Base-by-base conservation (phyloP, 2,888 invertebrate species). In the Drosophila niveifrons region DNA sequence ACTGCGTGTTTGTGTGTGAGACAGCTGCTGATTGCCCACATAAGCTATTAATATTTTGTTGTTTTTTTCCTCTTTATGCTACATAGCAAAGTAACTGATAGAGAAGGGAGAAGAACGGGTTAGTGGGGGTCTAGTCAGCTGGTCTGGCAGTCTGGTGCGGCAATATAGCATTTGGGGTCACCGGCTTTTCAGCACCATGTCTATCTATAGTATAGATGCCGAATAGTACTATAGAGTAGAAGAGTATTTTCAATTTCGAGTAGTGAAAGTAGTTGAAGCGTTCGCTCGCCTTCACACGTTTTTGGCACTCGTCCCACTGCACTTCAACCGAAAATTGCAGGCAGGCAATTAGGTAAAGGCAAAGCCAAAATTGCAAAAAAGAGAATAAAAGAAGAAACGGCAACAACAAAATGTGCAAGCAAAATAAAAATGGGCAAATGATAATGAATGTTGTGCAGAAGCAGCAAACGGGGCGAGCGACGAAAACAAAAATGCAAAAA, bases 241-340 rank as follows among this genome's bases (percentile, higher is more conserved):
- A 10, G 0, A 52, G 18, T 41, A 34, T 13, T 17, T 29, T 15
- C 4, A 48, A n/a, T 44, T 39, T 55, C 48, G 43, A 62, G 64
- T 78, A 89, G 89, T 89, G 84, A 84, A 84, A 84, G 83, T 88
- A 68, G 59, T 44, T 64, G 34, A 73, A 48, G 52, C 66, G 46
- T 56, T 63, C 31, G 11, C 11, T 71, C 66, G 66, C 63, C 75
- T 73, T 72, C 70, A 48, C 79, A 78, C 66, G 51, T 68, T 75
- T 70, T 85, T 90, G 91, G 90, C 90, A 90, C 82, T 90, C 82
- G 78, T 89, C 88, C 84, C 79, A 67, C 53, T 81, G 78, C 72
- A 83, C 67, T 72, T 73, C 50, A 72, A 46, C 67, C 61, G 39
- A 68, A 70, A 69, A 72, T 77, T 23, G 23, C 4, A 23, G 3